These are phyloP conservation scores for Muntiacus reevesi DNA, from an alignment of 2,113 vertebrate species.

Conservation along the genomic window DNA sequence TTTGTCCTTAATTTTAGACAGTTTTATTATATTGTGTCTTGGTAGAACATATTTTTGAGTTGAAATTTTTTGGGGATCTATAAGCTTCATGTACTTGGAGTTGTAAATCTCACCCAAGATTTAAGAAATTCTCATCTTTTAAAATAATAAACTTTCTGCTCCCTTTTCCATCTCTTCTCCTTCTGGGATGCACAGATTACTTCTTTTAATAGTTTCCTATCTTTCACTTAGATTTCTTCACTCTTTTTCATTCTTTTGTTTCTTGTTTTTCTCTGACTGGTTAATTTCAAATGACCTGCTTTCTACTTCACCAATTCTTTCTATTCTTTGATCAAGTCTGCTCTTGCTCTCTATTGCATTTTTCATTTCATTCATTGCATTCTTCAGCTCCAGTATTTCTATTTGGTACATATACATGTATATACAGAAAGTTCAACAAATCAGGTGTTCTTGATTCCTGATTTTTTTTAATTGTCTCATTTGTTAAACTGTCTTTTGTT, in stretches of 20 bases:
- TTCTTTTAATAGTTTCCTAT: neutral
- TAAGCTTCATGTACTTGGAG: neutral
- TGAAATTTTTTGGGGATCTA: neutral
- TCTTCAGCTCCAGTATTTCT: neutral
- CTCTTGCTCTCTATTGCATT: neutral
- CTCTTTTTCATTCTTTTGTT: neutral
- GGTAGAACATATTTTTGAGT: neutral
- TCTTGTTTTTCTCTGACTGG: neutral
- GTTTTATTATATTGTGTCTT: neutral
- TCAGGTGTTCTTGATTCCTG: neutral
- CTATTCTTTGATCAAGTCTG: neutral
- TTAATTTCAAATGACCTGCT: neutral
- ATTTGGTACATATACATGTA: neutral
- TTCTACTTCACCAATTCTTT: neutral
- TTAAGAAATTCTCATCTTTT: neutral
- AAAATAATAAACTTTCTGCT: neutral
- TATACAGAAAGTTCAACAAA: neutral
- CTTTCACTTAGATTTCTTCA: neutral
- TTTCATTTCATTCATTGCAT: neutral
- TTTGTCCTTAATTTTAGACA: neutral
- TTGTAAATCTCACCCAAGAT: neutral
- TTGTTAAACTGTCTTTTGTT: neutral
- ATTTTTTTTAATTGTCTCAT: neutral
- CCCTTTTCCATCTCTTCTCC: neutral
- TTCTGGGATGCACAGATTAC: neutral